These are phyloP conservation scores for Enteromius anoplus DNA, from an alignment of 2,797 vertebrate species.

Conservation along the genomic window DNA sequence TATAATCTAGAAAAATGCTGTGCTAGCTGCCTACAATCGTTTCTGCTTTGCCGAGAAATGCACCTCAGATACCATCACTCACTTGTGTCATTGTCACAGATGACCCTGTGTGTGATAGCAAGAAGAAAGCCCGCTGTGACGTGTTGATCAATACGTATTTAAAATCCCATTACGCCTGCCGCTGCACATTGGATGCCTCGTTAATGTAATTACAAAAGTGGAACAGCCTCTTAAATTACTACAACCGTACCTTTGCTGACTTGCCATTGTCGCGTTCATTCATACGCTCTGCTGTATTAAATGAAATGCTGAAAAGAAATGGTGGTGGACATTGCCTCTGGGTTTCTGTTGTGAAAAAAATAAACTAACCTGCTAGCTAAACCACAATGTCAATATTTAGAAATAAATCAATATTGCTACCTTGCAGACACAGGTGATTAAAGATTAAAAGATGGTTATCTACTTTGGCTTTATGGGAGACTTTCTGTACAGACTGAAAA, in stretches of 20 bases:
- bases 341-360: not conserved
- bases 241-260: constrained; percentile 49
- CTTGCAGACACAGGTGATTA: constrained; percentile 4
- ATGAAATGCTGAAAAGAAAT: not conserved
- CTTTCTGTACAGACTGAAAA: constrained; percentile 19
- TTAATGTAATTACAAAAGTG: constrained; percentile 63
- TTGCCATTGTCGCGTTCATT: constrained; percentile 48
- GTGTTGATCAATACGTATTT: constrained; percentile 64
- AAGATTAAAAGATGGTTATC: constrained; percentile 21
- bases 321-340: not conserved
- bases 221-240: constrained; percentile 62
- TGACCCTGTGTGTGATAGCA: constrained; percentile 51
- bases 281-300: constrained; percentile 30
- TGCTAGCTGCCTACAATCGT: constrained; percentile 16
- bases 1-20: constrained; percentile 32
- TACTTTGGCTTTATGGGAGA: constrained; percentile 29
- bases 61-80: constrained; percentile 45
- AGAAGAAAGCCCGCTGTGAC: constrained; percentile 57
- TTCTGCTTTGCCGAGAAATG: constrained; percentile 4
- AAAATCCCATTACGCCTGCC: constrained; percentile 62
- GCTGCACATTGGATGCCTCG: constrained; percentile 57
- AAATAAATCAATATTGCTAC: constrained; percentile 11
- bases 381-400: constrained; percentile 21
- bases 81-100: constrained; percentile 50
- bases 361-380: constrained; percentile 11